Percentiles rank a stretch among this genome's conserved stretches.
Conservation (phyloP, 2,888 invertebrate species). For the Odontocolon sp. region DNA sequence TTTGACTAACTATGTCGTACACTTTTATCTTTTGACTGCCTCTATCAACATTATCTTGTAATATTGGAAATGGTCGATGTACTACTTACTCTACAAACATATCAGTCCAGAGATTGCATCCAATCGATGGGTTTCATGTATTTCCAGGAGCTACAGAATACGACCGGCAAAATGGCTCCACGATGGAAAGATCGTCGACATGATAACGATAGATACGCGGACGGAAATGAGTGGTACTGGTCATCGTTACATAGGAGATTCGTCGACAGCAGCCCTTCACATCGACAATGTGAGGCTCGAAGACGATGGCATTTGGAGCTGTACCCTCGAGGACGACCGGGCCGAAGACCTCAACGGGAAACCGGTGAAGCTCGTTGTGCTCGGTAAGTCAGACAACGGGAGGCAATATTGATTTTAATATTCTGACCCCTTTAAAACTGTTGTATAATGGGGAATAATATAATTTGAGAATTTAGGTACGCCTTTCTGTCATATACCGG, state of each 20-base stretch:
- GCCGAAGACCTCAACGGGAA: slow-evolving; percentile 86
- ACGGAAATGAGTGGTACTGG: slow-evolving; percentile 80
- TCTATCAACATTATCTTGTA: too few relatives aligned
- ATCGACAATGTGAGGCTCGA: slow-evolving; percentile 84
- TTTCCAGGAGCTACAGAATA: slow-evolving; percentile 76
- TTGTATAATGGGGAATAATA: too few relatives aligned
- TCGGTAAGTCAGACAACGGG: slow-evolving; percentile 86
- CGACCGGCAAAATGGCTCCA: slow-evolving; percentile 79
- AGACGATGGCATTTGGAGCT: slow-evolving; percentile 88
- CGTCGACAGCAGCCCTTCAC: slow-evolving; percentile 80
- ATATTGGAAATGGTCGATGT: too few relatives aligned
- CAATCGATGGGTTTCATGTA: too few relatives aligned
- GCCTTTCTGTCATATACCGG: too few relatives aligned
- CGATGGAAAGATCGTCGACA: slow-evolving; percentile 76
- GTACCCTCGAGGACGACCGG: slow-evolving; percentile 85
- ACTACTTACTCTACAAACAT: too few relatives aligned
- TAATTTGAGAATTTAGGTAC: too few relatives aligned
- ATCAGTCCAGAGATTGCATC: too few relatives aligned
- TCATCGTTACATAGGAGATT: slow-evolving; percentile 79
- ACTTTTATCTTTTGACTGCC: too few relatives aligned
- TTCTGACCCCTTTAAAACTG: too few relatives aligned
- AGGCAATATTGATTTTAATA: too few relatives aligned
- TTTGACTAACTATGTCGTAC: too few relatives aligned
- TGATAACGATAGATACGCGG: slow-evolving; percentile 79
- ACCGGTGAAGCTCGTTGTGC: slow-evolving; percentile 85